Conservation (phyloP, 2,888 invertebrate species). For the Taphrorychus bicolor region DNA sequence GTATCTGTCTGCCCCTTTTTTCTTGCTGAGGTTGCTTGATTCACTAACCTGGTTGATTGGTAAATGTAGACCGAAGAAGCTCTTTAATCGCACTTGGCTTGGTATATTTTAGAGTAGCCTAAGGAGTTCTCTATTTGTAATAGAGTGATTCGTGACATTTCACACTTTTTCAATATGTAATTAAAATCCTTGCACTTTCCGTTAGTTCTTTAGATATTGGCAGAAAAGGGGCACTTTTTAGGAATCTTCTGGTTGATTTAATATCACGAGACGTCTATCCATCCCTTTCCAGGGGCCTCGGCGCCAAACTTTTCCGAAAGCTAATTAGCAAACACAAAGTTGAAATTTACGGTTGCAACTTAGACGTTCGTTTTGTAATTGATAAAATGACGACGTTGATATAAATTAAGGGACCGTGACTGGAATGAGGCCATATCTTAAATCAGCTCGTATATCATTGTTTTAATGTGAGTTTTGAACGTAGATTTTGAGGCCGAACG, state of each 20-base stretch:
- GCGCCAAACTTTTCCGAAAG: constrained; percentile 51
- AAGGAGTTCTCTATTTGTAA: no score
- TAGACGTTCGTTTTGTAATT: constrained; percentile 60
- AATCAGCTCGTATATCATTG: constrained; percentile 62
- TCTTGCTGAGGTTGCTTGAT: no score
- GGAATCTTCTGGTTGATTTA: constrained; percentile 4
- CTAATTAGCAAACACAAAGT: constrained; percentile 59
- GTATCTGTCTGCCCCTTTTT: no score
- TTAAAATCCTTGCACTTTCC: no score
- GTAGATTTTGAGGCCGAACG: constrained; percentile 56
- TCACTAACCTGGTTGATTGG: no score
- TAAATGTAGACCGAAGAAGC: no score
- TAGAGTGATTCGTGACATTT: no score
- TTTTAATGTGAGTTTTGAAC: constrained; percentile 60
- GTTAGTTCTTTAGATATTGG: no score
- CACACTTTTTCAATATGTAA: no score
- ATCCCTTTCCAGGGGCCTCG: constrained; percentile 19
- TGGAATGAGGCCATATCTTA: constrained; percentile 61
- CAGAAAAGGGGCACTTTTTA: constrained; percentile 15
- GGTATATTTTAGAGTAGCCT: no score
- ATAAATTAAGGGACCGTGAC: constrained; percentile 61
- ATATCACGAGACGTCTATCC: constrained; percentile 9
- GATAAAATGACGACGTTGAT: constrained; percentile 62
- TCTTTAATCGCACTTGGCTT: no score
- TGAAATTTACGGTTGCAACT: constrained; percentile 58